Evolutionary conservation across 2,888 invertebrate genomes (phyloP).

Genomic region (Hirtodrosophila duncani): DNA sequence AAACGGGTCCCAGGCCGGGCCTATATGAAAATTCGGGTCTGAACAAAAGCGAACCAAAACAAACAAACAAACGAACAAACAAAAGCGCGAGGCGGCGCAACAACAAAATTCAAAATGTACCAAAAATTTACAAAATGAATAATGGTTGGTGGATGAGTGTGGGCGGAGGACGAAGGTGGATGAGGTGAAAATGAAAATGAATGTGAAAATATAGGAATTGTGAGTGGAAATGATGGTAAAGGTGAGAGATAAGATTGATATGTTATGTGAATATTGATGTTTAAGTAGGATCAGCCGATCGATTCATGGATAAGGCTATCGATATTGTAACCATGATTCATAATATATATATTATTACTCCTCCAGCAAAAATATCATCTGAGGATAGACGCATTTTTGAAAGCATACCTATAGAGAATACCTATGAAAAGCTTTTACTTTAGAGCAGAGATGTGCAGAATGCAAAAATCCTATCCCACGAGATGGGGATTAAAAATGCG

Average conservation of each 20-base stretch:
- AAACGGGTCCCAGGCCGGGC: slow-evolving; percentile 84
- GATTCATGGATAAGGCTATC: too few species aligned
- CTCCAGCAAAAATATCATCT: too few species aligned
- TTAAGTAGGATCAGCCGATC: too few species aligned
- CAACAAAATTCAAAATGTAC: slow-evolving; percentile 30
- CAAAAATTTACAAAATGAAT: slow-evolving; percentile 12
- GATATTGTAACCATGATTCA: too few species aligned
- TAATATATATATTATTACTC: too few species aligned
- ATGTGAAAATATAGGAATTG: neutral
- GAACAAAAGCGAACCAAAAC: slow-evolving; percentile 71
- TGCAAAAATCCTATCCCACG: too few species aligned
- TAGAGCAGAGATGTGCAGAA: too few species aligned
- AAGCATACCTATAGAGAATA: too few species aligned
- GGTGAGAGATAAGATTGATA: slow-evolving; percentile 32
- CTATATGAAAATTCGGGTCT: slow-evolving; percentile 91
- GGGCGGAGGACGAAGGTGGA: neutral
- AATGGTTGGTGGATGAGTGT: slow-evolving; percentile 19
- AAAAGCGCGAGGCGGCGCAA: slow-evolving; percentile 38
- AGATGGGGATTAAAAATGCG: too few species aligned
- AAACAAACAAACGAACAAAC: slow-evolving; percentile 44
- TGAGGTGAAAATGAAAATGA: neutral
- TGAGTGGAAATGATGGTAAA: slow-evolving; percentile 14
- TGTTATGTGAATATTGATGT: slow-evolving; percentile 28
- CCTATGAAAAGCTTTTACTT: too few species aligned
- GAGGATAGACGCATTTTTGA: too few species aligned